These are phyloP conservation scores for Leucoptera coffeella DNA, from an alignment of 2,888 invertebrate species.

Conservation along the genomic window DNA sequence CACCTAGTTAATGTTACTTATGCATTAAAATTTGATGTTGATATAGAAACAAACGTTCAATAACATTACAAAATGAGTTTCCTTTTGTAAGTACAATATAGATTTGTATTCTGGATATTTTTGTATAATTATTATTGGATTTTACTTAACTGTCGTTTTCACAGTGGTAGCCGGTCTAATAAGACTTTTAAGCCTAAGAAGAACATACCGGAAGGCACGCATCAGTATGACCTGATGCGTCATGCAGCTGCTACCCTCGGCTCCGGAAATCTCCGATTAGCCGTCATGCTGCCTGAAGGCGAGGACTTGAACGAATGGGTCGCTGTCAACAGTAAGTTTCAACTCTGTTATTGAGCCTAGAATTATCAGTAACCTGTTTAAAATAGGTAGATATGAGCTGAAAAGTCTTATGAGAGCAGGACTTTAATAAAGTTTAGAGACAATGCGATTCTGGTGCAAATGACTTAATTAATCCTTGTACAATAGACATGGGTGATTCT, in stretches of 20 bases:
- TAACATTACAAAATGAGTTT: slow-evolving; percentile 58
- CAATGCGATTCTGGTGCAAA: no score
- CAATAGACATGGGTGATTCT: no score
- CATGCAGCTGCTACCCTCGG: slow-evolving; percentile 98
- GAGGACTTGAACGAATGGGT: slow-evolving; percentile 99
- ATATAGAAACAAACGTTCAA: no score
- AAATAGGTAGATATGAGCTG: no score
- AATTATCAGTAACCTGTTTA: no score
- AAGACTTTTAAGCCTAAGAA: slow-evolving; percentile 99
- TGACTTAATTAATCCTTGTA: no score
- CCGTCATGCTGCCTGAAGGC: slow-evolving; percentile 95
- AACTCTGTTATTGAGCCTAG: no score
- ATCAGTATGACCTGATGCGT: slow-evolving; percentile 98
- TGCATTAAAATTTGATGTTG: no score
- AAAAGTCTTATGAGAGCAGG: no score
- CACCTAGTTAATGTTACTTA: no score
- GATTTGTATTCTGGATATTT: neutral
- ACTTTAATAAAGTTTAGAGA: no score
- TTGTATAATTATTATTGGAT: neutral
- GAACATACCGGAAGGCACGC: slow-evolving; percentile 96
- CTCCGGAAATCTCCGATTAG: slow-evolving; percentile 91
- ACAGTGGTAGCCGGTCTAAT: slow-evolving; percentile 81
- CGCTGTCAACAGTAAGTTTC: slow-evolving; percentile 94
- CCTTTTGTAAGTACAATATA: slow-evolving; percentile 52
- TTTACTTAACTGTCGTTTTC: neutral